Evolutionary conservation across 2,113 vertebrate species (phyloP).

Genomic region (Microcebus murinus): DNA sequence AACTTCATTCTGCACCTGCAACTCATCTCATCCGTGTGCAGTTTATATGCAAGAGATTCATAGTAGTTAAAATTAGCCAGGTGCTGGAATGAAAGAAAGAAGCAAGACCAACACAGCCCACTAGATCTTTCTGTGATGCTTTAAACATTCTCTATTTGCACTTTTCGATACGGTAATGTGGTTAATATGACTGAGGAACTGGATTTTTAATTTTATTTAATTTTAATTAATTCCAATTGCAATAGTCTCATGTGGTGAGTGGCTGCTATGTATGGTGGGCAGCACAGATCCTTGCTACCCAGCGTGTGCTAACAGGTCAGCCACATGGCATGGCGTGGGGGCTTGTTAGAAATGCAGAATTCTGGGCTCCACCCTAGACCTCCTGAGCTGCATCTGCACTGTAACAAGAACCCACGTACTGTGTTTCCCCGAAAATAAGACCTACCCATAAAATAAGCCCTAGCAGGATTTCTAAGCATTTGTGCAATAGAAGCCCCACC

Average conservation of each 20-base stretch:
- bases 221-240: background rate
- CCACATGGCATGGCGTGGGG: background rate
- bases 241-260: background rate
- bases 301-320: background rate
- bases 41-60: background rate
- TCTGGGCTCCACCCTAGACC: background rate
- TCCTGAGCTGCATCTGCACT: background rate
- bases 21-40: background rate
- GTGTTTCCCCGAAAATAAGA: too few species aligned
- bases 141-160: background rate
- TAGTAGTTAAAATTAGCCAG: background rate
- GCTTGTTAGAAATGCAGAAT: background rate
- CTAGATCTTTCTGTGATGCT: background rate
- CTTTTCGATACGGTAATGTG: background rate
- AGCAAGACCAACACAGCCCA: background rate
- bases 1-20: background rate
- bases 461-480: too few species aligned
- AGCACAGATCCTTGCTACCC: background rate
- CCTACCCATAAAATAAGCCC: too few species aligned
- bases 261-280: background rate
- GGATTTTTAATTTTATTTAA: background rate
- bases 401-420: background rate
- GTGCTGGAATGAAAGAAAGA: background rate
- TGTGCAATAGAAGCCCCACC: too few species aligned
- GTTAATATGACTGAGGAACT: background rate